Evolutionary conservation across 2,113 vertebrate species (phyloP).

Genomic region (Psilopogon haemacephalus): DNA sequence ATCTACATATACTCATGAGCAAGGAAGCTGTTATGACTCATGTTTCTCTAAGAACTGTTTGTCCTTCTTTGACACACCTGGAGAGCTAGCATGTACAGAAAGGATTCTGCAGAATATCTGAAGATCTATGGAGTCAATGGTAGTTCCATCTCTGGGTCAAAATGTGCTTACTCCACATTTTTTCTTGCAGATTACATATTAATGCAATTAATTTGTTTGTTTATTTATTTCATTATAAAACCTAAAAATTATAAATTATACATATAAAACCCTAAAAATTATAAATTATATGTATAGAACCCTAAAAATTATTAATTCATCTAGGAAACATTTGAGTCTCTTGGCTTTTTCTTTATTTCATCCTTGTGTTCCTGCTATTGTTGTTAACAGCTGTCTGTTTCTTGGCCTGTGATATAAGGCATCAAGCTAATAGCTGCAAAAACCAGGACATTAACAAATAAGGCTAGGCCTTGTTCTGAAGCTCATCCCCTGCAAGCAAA

Average conservation of each 20-base stretch:
- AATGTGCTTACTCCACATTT: background rate
- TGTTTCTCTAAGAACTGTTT: background rate
- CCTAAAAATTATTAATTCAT: background rate
- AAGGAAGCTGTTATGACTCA: background rate
- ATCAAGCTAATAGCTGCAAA: background rate
- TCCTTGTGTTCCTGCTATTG: background rate
- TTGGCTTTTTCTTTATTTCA: background rate
- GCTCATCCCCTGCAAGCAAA: background rate
- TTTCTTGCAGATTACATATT: background rate
- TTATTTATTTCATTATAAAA: no score
- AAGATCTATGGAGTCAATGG: background rate
- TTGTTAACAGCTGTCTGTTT: background rate
- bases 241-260: no score
- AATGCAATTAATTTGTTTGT: no score
- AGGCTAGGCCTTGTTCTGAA: background rate
- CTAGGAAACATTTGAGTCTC: background rate
- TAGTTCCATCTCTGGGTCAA: background rate
- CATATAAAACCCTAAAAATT: background rate
- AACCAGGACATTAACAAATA: background rate
- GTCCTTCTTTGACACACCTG: background rate
- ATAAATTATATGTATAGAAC: background rate
- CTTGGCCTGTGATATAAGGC: background rate
- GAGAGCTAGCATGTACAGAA: background rate
- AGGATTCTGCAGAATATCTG: background rate
- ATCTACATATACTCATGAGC: background rate